Evolutionary conservation across 2,888 invertebrate genomes (phyloP), one percentile per base, ranked within the genome.

Genomic region (Eupithecia subfuscata): DNA sequence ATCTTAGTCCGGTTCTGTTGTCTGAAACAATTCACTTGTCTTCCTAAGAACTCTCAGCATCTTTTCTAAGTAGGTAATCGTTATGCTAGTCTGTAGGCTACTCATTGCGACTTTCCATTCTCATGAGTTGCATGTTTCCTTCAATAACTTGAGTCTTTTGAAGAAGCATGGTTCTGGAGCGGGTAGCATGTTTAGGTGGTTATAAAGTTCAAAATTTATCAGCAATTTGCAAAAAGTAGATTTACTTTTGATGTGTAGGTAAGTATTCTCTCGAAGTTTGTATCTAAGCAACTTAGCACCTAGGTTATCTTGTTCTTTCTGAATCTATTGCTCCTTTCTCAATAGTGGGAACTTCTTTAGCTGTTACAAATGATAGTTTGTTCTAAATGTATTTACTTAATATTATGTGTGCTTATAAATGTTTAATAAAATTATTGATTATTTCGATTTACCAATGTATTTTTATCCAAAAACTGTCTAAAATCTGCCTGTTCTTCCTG

Each of bases 131-230:
- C 87, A 87, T 87, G 87, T 81, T 69, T 82, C 73, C 73, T 83
- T 83, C 80, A 79, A 82, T 79, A 78, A 75, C 71, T 80, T 79
- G 75, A 30, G 75, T 70, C 60, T 70, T 80, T 79, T 69, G 71
- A 76, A 74, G 74, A 77, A 79, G 81, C 80, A 81, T 81, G 81
- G 34, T 74, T 76, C 30, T 76, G 65, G 78, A 84, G 79, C 60
- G 60, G 84, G 84, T 83, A 86, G 88, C 88, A 88, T 88, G 88
- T 84, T 82, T 79, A 79, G 82, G 81, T 84, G 83, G 81, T n/a
- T 74, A 18, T 45, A 79, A 81, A 81, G 82, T 82, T 75, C 71
- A 72, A 67, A 77, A 78, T 80, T 22, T 72, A 74, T 64, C 74
- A 56, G 64, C 52, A 25, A 71, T 56, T 74, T 45, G 71, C 67